Base-by-base conservation (phyloP, 2,113 vertebrate species). In the Antechinus flavipes region DNA sequence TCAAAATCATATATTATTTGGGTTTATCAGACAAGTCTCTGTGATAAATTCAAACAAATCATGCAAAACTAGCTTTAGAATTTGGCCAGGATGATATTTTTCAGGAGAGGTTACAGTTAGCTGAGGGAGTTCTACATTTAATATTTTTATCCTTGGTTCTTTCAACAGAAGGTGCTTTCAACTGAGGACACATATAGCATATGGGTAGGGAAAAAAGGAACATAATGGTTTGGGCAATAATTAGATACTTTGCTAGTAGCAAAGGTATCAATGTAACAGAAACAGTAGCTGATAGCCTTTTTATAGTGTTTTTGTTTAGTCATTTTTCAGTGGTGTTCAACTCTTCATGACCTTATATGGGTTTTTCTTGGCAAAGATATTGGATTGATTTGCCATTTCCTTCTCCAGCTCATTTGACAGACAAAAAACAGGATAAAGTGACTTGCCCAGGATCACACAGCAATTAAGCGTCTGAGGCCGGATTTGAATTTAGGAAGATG, bases 1-100 rank as follows among this genome's bases (percentile, higher is more conserved):
- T 76, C 23, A 91, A 94, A 94, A 93, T 2, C 22, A 47, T 95
- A 84, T 49, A 35, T 55, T 94, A 53, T 58, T 61, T 93, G 93
- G 91, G 3, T 42, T 95, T n/a, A 68, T 94, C 2, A 90, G 2
- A n/a, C 92, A 9, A 93, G 84, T 56, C 56, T 96, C 42, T 92
- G 68, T 84, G 68, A 16, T 90, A 89, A 49, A 93, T 95, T 27
- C 56, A 53, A 19, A 26, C 53, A 61, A 91, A 8, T n/a, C 93
- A 54, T 35, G 91, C 93, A 92, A 56, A 54, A 46, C 22, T 11
- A 3, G 25, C 35, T 76, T 91, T 92, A 90, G 52, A 22, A 84
- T 94, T 91, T 97, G 93, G 50, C 10, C 84, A 84, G 58, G 9
- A 58, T 46, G n/a, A 1, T 61, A 16, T 2, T 91, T 84, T 94